Evolutionary conservation across 2,797 vertebrate species (phyloP), one percentile per base, ranked within the genome.

Genomic region (Parauchenoglanis punctatus): DNA sequence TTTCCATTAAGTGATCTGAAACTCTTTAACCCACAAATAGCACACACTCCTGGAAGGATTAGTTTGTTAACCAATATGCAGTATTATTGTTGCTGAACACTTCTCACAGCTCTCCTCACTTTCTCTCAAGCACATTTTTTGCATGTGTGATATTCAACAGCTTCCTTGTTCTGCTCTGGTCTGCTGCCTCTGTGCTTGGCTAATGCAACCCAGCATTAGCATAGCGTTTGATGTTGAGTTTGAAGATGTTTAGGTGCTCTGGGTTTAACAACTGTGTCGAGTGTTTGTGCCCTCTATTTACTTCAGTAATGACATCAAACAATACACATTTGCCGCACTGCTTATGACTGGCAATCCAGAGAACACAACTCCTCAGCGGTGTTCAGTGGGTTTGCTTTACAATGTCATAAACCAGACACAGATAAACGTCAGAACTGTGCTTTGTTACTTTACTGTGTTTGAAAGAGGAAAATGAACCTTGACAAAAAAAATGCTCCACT

Each of bases 141-240:
- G 72, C 35, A 46, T 17, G 72, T 75, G 81, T 80, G 40, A 85
- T 85, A 87, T 82, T 87, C 63, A 88, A 84, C 83, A 83, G 85
- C 82, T 85, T 89, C 54, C n/a, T 86, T 68, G 52, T 40, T 72
- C 70, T 82, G n/a, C 86, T 88, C 78, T 75, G 81, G 83, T 83
- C 87, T 87, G 80, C 73, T 86, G 87, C 83, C 44, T 2, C 83
- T 59, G 59, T 3, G 65, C 78, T 63, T 40, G 91, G 92, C 94
- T 95, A 95, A 95, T 94, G 94, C 93, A 95, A 83, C 94, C 92
- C 90, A 65, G 93, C 92, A 95, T 96, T 96, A 95, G 94, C 95
- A 96, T 95, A 95, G 92, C 84, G 93, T 96, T 96, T 96, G 94
- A 96, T 96, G 94, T 96, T 49, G 91, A 93, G 95, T 95, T 95